Percentiles rank a stretch among this genome's conserved stretches.
Conservation (phyloP, 2,113 vertebrate species). For the Tretioscincus oriximinensis region DNA sequence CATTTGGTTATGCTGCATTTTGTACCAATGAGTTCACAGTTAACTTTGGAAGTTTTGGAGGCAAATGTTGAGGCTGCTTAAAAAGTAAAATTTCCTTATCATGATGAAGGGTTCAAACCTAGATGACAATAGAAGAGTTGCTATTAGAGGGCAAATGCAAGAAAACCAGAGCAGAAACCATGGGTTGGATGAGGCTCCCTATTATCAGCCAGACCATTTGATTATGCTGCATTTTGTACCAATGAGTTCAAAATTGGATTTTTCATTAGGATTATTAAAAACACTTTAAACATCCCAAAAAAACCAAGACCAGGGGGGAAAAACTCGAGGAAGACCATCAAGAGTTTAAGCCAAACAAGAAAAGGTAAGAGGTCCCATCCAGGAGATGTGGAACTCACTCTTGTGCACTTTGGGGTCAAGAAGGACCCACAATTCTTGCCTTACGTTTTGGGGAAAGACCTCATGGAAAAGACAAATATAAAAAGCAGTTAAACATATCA, state of each 20-base stretch:
- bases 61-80: no score
- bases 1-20: no score
- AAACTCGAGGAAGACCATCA: constrained; percentile 64
- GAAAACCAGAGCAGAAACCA: constrained; percentile 91
- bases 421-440: constrained; percentile 65
- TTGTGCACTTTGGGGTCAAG: constrained; percentile 63
- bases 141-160: constrained; percentile 91
- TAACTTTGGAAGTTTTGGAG: no score
- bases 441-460: constrained; percentile 57
- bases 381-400: constrained; percentile 71
- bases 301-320: constrained; percentile 70
- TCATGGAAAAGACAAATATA: constrained; percentile 67
- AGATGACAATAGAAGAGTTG: constrained; percentile 89
- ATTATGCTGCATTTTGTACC: no score
- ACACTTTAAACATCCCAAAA: constrained; percentile 78
- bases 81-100: no score
- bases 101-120: no score
- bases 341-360: constrained; percentile 64
- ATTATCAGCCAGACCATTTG: no score
- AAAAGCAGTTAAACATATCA: constrained; percentile 46
- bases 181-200: constrained; percentile 98
- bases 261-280: constrained; percentile 93
- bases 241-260: constrained; percentile 98
- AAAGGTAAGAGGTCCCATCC: constrained; percentile 67
- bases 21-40: no score